Evolutionary conservation across 2,888 invertebrate species (phyloP).

Genomic region (Altica lythri): DNA sequence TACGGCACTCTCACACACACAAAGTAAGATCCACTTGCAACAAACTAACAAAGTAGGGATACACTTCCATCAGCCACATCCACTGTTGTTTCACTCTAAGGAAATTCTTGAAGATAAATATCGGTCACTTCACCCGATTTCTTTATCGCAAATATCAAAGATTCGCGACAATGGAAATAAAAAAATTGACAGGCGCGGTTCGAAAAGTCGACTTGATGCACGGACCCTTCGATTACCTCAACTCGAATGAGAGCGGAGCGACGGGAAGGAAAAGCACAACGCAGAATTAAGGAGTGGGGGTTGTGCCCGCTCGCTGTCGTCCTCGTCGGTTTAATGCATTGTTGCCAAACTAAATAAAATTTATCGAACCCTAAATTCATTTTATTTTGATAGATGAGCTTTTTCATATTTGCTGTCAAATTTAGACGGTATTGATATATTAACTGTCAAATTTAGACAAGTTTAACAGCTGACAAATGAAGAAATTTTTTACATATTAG

Average conservation of each 20-base stretch:
- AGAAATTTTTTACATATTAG: too few relatives aligned
- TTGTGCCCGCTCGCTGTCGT: slow-evolving; percentile 34
- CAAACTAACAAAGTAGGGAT: slow-evolving; percentile 33
- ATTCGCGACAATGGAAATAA: slow-evolving; percentile 34
- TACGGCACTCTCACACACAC: slow-evolving; percentile 34
- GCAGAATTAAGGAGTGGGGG: slow-evolving; percentile 41
- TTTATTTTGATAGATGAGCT: too few relatives aligned
- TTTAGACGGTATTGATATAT: too few relatives aligned
- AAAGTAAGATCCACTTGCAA: slow-evolving; percentile 36
- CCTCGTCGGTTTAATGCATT: slow-evolving; percentile 20
- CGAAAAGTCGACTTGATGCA: slow-evolving; percentile 21
- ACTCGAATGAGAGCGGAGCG: slow-evolving; percentile 47
- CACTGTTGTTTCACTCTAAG: slow-evolving; percentile 13
- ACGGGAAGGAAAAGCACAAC: slow-evolving; percentile 46
- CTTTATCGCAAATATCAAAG: slow-evolving; percentile 24
- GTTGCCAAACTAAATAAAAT: slow-evolving; percentile 15
- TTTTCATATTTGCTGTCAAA: too few relatives aligned
- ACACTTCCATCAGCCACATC: slow-evolving; percentile 16
- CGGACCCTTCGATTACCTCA: slow-evolving; percentile 35
- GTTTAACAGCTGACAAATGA: too few relatives aligned
- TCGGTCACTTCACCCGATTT: slow-evolving; percentile 13
- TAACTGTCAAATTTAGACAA: too few relatives aligned
- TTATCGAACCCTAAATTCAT: not conserved
- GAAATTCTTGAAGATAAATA: not conserved
- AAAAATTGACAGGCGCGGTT: slow-evolving; percentile 39